Evolutionary conservation across 2,888 invertebrate genomes (phyloP).

Genomic region (Apamea anceps): DNA sequence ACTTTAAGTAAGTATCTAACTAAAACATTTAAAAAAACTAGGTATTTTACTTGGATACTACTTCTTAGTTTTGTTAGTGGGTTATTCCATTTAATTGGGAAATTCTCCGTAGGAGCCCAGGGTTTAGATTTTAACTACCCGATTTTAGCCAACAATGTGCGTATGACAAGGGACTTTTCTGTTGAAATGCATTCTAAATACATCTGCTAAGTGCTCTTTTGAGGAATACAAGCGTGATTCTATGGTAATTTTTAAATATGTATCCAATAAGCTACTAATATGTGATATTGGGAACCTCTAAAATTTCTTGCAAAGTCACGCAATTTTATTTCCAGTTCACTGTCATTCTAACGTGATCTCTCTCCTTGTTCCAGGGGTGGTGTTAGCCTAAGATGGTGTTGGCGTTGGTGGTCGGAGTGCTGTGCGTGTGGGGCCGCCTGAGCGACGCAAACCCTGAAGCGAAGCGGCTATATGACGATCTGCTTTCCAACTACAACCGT

Average conservation of each 20-base stretch:
- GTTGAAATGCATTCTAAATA: not conserved
- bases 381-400: conserved; percentile 96
- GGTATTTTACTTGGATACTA: not conserved
- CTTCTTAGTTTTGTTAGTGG: not conserved
- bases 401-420: conserved; percentile 92
- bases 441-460: conserved; percentile 97
- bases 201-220: not conserved
- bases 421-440: conserved; percentile 94
- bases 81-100: not conserved
- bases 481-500: conserved; percentile 98
- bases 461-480: conserved; percentile 98
- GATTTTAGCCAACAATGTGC: not conserved
- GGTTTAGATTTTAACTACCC: not conserved
- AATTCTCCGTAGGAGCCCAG: not conserved
- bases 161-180: not conserved
- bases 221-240: not conserved
- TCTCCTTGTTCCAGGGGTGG: conserved; percentile 92
- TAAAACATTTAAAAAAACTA: not conserved
- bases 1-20: not conserved
- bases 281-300: not conserved
- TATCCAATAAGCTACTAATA: not conserved
- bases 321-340: not conserved
- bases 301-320: not conserved
- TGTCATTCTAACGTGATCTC: not conserved
- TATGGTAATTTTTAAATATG: not conserved